Evolutionary conservation across 2,113 vertebrate species (phyloP).

Genomic region (Lamprologus tigripictilis): DNA sequence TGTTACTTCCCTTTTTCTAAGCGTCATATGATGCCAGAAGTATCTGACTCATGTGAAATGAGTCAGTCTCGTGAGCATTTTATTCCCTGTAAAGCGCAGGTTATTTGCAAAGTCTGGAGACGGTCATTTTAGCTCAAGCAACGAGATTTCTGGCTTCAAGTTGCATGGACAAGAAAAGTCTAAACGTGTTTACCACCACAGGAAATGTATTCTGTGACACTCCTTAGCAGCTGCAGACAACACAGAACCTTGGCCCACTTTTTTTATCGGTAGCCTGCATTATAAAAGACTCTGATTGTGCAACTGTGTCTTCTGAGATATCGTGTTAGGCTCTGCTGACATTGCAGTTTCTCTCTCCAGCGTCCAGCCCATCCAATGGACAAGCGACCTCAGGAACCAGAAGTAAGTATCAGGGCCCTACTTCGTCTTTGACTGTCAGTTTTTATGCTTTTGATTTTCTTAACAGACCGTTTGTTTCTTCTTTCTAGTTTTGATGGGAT

Average conservation of each 20-base stretch:
- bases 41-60: not conserved
- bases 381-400: slow-evolving; percentile 59
- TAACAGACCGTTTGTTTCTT: not conserved
- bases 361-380: slow-evolving; percentile 67
- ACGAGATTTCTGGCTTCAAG: not conserved
- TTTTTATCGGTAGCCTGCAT: not conserved
- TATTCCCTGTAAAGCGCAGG: not conserved
- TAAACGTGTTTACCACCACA: not conserved
- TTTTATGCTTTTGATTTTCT: not conserved
- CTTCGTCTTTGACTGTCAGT: not conserved
- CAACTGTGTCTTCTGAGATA: not conserved
- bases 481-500: slow-evolving; percentile 71
- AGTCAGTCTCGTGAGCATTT: not conserved
- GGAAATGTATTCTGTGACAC: not conserved
- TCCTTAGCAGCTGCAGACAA: not conserved
- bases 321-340: not conserved
- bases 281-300: not conserved
- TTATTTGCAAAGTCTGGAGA: not conserved
- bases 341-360: slow-evolving; percentile 10
- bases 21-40: not conserved
- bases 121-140: not conserved
- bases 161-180: not conserved
- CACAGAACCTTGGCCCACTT: slow-evolving; percentile 31
- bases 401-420: slow-evolving; percentile 56
- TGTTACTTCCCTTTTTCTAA: not conserved